Base-by-base conservation (phyloP, 2,797 vertebrate genomes). In the Schizopygopsis malacanthus region DNA sequence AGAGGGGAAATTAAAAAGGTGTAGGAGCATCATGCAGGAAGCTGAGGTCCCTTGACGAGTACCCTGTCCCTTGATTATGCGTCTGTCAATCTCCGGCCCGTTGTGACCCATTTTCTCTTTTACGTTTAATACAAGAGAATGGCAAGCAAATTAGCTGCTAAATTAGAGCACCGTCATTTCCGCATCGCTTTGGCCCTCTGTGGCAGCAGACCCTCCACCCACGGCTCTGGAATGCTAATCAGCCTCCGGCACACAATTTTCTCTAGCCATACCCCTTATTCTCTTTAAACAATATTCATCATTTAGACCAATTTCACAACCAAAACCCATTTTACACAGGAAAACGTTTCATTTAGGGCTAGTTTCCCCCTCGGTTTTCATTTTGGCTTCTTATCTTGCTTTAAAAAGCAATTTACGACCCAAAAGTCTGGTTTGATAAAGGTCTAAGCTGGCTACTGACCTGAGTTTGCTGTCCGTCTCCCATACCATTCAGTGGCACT, bases 71-170 rank as follows among this genome's bases (percentile, higher is more conserved):
- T 67, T 92, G 90, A 94, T 95, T 94, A 94, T 85, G 88, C 71
- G 90, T 93, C 93, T 93, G 95, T 94, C 95, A 95, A 93, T 94
- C 94, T 92, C 22, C 10, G 67, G 87, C 67, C 92, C 82, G 87
- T 80, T 22, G 88, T 89, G 93, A 89, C 92, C 92, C 88, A 83
- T 93, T 94, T 93, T 86, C 92, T 90, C 90, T 93, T 93, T 93
- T 91, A 93, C 92, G 91, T 93, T 93, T 94, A 94, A 95, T 93
- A 89, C 89, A 88, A 91, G 90, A 90, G 91, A 94, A 94, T 91
- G 88, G 90, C 92, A 90, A 81, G 92, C 86, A 94, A 94, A 95
- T 95, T 94, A 95, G 92, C 90, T 92, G 91, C 89, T 92, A 94
- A 95, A 95, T 95, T 91, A 92, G 91, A 93, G 86, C 22, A 18